These are phyloP conservation scores for Sardina pilchardus DNA, from an alignment of 2,113 vertebrate genomes.

Conservation along the genomic window DNA sequence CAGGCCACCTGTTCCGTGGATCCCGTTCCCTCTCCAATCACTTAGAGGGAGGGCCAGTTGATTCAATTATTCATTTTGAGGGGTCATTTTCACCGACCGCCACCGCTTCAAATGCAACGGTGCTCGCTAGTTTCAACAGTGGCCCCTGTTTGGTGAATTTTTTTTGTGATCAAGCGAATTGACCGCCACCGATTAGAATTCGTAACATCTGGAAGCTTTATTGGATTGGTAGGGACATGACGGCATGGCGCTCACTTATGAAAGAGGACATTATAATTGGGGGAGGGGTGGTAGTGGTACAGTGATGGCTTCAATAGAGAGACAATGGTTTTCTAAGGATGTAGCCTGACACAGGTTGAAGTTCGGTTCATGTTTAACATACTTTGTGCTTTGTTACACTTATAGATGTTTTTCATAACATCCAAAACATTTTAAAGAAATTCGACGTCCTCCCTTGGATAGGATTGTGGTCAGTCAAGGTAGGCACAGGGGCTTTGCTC, in stretches of 20 bases:
- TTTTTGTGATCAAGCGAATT: not conserved
- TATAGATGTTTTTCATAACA: not conserved
- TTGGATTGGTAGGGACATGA: not conserved
- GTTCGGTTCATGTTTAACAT: not conserved
- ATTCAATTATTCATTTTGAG: slow-evolving; percentile 73
- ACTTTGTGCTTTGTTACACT: not conserved
- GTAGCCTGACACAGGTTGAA: not conserved
- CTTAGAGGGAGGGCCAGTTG: slow-evolving; percentile 71
- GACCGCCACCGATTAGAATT: slow-evolving; percentile 21
- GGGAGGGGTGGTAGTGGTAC: not conserved
- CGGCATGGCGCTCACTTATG: not conserved
- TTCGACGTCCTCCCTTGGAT: not conserved
- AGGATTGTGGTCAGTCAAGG: not conserved
- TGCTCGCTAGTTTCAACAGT: not conserved
- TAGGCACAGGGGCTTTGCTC: not conserved
- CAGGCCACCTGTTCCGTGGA: slow-evolving; percentile 72
- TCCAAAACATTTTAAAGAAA: not conserved
- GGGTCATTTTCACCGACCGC: not conserved
- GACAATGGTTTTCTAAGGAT: not conserved
- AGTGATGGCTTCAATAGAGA: not conserved
- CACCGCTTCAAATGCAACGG: not conserved
- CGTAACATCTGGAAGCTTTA: not conserved
- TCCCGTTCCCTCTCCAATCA: slow-evolving; percentile 77
- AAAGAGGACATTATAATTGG: not conserved
- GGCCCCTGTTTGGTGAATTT: not conserved